Base-by-base conservation (phyloP, 2,888 invertebrate species). In the Lasioglossum figueresi region DNA sequence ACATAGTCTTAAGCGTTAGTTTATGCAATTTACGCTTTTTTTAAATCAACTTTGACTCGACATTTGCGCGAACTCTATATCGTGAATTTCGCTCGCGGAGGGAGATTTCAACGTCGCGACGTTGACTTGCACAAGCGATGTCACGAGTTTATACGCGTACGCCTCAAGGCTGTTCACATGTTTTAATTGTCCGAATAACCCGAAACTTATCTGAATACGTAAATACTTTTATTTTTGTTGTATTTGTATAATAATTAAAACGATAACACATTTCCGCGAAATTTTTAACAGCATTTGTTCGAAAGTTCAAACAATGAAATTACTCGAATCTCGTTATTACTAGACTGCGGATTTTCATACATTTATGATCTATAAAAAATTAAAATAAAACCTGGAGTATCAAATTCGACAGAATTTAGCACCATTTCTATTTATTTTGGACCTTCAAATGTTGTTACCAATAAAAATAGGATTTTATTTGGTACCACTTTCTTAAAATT, bases 101-200 rank as follows among this genome's bases (percentile, higher is more conserved):
- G 63, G 83, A 83, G 83, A 83, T 40, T 75, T 83, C 48, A 72
- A 82, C 73, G 82, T 12, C n/a, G n/a, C n/a, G n/a, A n/a, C 19
- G 66, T 23, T 12, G 48, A 72, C 48, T 48, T 48, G 66, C 77
- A 76, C 72, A 66, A 66, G 83, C 81, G 81, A 72, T 72, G 75
- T 76, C 37, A 70, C 71, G 52, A 37, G 43, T 16, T 31, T 31
- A 66, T 16, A 23, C 37, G 31, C 45, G 19, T 34, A 2, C n/a
- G 37, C 37, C 23, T 68, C 23, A 68, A 23, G 68, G 34, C 23
- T 37, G 37, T 68, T 37, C 37, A n/a, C 68, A 37, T 68, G 68
- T 12, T 68, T 68, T n/a, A 68, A 68, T 66, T 66, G 66, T 66
- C 34, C 34, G 19, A 68, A 68, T 37, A 23, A 40, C 68, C 37